These are phyloP conservation scores for Parazoanthus swiftii DNA, from an alignment of 92 coral and sea anemone genomes.

Conservation along the genomic window DNA sequence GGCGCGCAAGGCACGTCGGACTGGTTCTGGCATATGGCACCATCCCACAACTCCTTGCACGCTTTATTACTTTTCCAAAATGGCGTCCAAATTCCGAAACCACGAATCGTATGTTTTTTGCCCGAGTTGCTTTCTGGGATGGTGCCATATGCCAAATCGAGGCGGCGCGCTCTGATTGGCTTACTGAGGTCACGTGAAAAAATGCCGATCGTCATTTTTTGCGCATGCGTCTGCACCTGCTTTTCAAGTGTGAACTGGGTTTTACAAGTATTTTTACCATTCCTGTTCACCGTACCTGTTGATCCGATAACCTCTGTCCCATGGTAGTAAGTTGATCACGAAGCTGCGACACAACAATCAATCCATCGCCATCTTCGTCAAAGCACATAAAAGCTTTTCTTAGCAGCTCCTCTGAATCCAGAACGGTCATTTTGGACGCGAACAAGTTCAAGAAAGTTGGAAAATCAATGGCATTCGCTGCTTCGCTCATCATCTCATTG, in stretches of 20 bases:
- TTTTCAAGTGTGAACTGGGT: neutral
- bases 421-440: constrained; percentile 60
- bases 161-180: too few relatives aligned
- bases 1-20: too few relatives aligned
- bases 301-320: constrained; percentile 66
- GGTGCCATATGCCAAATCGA: too few relatives aligned
- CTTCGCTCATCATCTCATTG: constrained; percentile 63
- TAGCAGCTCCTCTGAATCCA: constrained; percentile 66
- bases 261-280: neutral
- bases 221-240: neutral
- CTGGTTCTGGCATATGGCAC: too few relatives aligned
- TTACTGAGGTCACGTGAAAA: too few relatives aligned
- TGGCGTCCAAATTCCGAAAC: too few relatives aligned
- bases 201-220: neutral
- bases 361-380: constrained; percentile 72
- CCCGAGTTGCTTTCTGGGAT: too few relatives aligned
- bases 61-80: too few relatives aligned
- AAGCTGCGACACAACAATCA: constrained; percentile 57
- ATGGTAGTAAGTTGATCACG: constrained; percentile 63
- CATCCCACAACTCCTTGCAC: too few relatives aligned
- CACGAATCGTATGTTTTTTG: too few relatives aligned
- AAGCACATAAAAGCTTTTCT: constrained; percentile 70
- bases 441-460: constrained; percentile 67
- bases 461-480: constrained; percentile 52
- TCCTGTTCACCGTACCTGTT: constrained; percentile 56